Base-by-base conservation (phyloP, 2,113 vertebrate genomes). In the Rhodinocichla rosea region DNA sequence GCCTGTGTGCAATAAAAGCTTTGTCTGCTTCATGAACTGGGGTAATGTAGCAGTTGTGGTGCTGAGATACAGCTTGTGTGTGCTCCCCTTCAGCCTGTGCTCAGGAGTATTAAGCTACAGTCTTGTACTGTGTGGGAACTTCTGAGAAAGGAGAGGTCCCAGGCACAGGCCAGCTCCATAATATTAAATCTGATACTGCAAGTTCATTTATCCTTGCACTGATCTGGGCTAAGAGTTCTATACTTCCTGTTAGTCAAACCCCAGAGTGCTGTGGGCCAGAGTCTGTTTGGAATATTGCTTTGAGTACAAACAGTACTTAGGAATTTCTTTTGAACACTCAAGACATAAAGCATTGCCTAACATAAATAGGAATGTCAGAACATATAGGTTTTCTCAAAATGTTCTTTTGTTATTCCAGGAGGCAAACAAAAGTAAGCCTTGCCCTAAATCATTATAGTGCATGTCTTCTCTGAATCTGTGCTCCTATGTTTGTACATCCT, bases 61-160 rank as follows among this genome's bases (percentile, higher is more conserved):
- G 40, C n/a, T 74, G 73, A 67, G 32, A 22, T 39, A 13, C 23
- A 68, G 39, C 21, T 52, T 21, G 5, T 40, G 17, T 26, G 44
- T 52, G 15, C 7, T 62, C n/a, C n/a, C 37, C 17, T 90, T 39
- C 0, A 0, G 20, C 35, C 27, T 74, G 16, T 27, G 17, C 20
- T 75, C 2, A 2, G 11, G 13, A 75, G 5, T 22, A 10, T 6
- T 15, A 67, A 70, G 47, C 10, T 59, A 7, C 0, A 2, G 13
- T 28, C 40, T 84, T 35, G 9, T 23, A 17, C 30, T 71, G 3
- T 23, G 17, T 23, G 26, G 40, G 47, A 82, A 70, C 10, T 50
- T 59, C 28, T 67, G 56, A 45, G 65, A 21, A 87, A 74, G 30
- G 16, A 85, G 75, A 68, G 15, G 21, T 50, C 47, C 69, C 27